Evolutionary conservation across 1,140 invertebrate species (phyloP), one percentile per base, ranked within the genome.

Genomic region (Oedothorax gibbosus): DNA sequence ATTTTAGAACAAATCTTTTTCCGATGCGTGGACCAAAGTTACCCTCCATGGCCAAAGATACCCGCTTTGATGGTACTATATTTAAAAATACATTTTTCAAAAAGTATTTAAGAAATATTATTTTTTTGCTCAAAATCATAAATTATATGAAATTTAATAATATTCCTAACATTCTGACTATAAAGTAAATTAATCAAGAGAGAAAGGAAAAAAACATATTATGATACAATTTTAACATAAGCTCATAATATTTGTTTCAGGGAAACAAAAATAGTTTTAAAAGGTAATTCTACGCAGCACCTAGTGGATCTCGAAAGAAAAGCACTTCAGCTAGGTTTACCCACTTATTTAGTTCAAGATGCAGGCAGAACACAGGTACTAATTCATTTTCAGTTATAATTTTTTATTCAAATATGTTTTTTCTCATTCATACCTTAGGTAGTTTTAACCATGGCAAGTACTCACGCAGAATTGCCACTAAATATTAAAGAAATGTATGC

Each of bases 241-340:
- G 7, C 12, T 14, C 4, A 51, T n/a, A 71, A 53, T 35, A 51
- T 57, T 49, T 71, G 0, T 69, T 77, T 64, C 35, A 85, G 83
- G 10, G 92, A 93, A 88, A 93, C 92, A 49, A 94, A 93, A 88
- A 91, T 94, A 85, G 92, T 93, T 12, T 87, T 93, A 60, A 92
- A 91, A 88, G 93, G 92, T n/a, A 90, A 92, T 78, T 91, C 90
- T 88, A 90, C 91, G 51, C 87, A 90, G 54, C 92, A 94, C 87
- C 88, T 93, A 60, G 88, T 90, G 66, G 89, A 91, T 62, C 87
- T 94, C 50, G 89, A 90, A 87, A 90, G 90, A 76, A 90, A 91
- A 87, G 92, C 93, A 8, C 89, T 90, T 50, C 87, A 88, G 51
- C 81, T 90, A 12, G 90, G 90, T 75, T 87, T 93, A 65, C 92